Evolutionary conservation across 2,888 invertebrate species (phyloP).

Genomic region (Thymelicus sylvestris): DNA sequence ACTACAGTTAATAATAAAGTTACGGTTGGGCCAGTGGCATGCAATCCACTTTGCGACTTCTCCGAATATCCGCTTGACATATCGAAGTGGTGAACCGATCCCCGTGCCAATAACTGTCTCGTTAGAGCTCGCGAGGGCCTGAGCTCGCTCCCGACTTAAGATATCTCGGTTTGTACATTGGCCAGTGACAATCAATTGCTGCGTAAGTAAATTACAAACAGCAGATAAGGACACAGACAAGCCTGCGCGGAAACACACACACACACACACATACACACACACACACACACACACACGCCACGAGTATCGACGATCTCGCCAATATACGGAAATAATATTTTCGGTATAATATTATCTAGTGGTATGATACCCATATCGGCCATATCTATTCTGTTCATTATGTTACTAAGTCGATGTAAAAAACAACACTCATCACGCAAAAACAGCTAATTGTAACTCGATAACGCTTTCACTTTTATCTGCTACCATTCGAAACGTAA

Average conservation of each 20-base stretch:
- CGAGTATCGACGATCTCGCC: too few species aligned
- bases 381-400: too few species aligned
- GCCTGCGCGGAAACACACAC: too few species aligned
- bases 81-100: constrained; percentile 18
- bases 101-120: constrained; percentile 26
- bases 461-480: constrained; percentile 28
- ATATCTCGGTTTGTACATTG: constrained; percentile 3
- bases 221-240: too few species aligned
- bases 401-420: background rate
- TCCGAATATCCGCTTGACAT: constrained; percentile 17
- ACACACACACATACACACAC: too few species aligned
- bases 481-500: constrained; percentile 9
- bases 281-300: too few species aligned
- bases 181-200: too few species aligned
- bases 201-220: too few species aligned
- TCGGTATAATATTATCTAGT: too few species aligned
- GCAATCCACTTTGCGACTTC: constrained; percentile 30
- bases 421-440: constrained; percentile 12
- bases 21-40: background rate
- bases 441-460: constrained; percentile 24
- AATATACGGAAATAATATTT: too few species aligned
- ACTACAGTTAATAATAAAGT: constrained; percentile 16
- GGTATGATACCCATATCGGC: too few species aligned
- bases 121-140: background rate
- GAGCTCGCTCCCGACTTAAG: background rate